phyloP scores from a whole-genome alignment of 2,113 vertebrate genomes.

The Macrotis lagotis region DNA sequence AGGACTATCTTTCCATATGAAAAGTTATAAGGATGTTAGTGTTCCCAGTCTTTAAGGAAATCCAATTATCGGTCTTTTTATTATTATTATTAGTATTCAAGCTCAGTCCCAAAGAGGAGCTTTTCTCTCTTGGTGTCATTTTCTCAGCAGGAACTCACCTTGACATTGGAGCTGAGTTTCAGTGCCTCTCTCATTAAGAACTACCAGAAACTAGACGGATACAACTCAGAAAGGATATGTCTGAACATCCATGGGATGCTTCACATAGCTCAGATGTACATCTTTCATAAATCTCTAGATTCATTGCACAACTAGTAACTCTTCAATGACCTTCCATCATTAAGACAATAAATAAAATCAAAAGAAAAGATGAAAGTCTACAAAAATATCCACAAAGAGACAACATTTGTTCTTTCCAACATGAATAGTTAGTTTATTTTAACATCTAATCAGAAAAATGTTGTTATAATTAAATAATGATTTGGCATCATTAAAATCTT shows the following conservation, averaged over 20 bases:
- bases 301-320: constrained; percentile 21
- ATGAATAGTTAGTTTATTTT: constrained; percentile 24
- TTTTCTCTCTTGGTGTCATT: constrained; percentile 83
- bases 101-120: constrained; percentile 82
- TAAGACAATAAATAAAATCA: constrained; percentile 32
- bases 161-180: constrained; percentile 81
- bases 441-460: constrained; percentile 43
- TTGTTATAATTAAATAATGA: neutral
- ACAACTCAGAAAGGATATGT: constrained; percentile 16
- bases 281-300: neutral
- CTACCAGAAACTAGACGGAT: constrained; percentile 56
- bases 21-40: constrained; percentile 84
- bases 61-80: constrained; percentile 86
- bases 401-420: neutral
- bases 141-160: constrained; percentile 83
- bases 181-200: constrained; percentile 83
- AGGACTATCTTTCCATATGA: constrained; percentile 84
- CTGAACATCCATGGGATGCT: neutral
- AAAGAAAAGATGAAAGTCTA: constrained; percentile 33
- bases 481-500: neutral
- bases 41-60: constrained; percentile 86
- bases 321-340: constrained; percentile 35
- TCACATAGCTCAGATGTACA: neutral
- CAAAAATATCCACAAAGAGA: constrained; percentile 42
- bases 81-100: constrained; percentile 83